A percentile compares a stretch with the other conserved stretches of the same genome.
Evolutionary conservation across 2,888 invertebrate genomes (phyloP).

Genomic region (Epistrophe grossulariae): DNA sequence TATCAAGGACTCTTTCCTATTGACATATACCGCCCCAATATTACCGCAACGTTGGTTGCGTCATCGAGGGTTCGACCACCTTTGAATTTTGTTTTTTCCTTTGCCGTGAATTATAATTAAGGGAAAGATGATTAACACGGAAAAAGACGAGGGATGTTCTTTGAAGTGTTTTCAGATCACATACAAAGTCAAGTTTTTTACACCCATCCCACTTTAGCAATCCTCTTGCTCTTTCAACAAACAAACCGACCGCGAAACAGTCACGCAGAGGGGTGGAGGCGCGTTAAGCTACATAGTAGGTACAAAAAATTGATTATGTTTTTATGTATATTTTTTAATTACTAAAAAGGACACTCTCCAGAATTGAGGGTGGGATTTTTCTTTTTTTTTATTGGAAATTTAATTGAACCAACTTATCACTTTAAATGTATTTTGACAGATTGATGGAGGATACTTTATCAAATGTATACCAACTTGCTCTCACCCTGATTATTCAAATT

Average conservation of each 20-base stretch:
- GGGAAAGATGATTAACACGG: conserved; percentile 72
- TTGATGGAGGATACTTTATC: conserved; percentile 54
- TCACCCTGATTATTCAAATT: neutral
- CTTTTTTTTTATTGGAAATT: conserved; percentile 50
- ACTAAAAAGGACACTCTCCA: conserved; percentile 65
- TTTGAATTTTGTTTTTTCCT: conserved; percentile 59
- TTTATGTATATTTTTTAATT: conserved; percentile 69
- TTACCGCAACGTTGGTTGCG: neutral
- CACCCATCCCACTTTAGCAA: conserved; percentile 37
- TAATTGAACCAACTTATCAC: conserved; percentile 57
- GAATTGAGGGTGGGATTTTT: conserved; percentile 43
- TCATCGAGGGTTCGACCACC: conserved; percentile 68
- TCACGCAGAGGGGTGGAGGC: conserved; percentile 14
- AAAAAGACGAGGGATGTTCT: conserved; percentile 63
- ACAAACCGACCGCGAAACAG: conserved; percentile 45
- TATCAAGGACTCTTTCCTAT: conserved; percentile 53
- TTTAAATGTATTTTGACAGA: conserved; percentile 69
- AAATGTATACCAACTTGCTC: neutral
- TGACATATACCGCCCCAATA: conserved; percentile 64
- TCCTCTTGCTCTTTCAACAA: conserved; percentile 37
- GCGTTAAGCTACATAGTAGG: conserved; percentile 18
- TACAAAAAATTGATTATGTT: conserved; percentile 61
- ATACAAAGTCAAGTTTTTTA: conserved; percentile 65
- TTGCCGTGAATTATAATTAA: conserved; percentile 71
- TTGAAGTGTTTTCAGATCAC: conserved; percentile 72